These are phyloP conservation scores for Gobiocypris rarus DNA, from an alignment of 2,113 vertebrate species.

Conservation along the genomic window DNA sequence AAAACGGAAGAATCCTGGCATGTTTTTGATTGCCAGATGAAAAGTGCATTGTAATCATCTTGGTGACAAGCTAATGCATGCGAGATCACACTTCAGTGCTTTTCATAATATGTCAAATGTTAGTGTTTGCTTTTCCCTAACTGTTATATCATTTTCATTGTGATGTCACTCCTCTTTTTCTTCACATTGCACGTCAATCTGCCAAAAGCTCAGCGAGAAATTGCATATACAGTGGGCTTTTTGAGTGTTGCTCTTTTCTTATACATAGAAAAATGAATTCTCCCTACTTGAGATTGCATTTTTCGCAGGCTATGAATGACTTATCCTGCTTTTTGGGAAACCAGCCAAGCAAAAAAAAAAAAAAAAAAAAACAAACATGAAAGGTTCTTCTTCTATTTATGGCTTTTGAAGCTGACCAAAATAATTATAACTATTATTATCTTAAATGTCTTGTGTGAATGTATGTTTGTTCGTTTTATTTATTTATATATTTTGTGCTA, in stretches of 20 bases:
- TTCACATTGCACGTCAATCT: slow-evolving; percentile 21
- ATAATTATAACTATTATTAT: too few species aligned
- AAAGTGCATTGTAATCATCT: not conserved
- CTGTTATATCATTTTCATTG: slow-evolving; percentile 27
- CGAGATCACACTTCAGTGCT: not conserved
- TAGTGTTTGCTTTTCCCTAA: slow-evolving; percentile 56
- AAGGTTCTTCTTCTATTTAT: not conserved
- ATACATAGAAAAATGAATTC: slow-evolving; percentile 35
- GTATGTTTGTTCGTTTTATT: not conserved
- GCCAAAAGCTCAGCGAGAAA: slow-evolving; percentile 51
- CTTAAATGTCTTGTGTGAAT: not conserved
- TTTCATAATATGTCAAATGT: slow-evolving; percentile 27
- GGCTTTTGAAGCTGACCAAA: not conserved
- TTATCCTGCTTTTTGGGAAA: slow-evolving; percentile 47
- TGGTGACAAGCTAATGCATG: not conserved
- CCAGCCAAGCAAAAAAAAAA: slow-evolving; percentile 12
- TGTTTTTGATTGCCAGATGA: not conserved
- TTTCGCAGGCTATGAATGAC: slow-evolving; percentile 37
- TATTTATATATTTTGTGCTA: not conserved
- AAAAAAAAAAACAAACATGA: not conserved
- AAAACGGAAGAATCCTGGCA: not conserved
- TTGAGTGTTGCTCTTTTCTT: slow-evolving; percentile 44
- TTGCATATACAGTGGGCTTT: slow-evolving; percentile 48
- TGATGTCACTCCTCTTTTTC: not conserved
- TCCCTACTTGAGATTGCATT: slow-evolving; percentile 50